Evolutionary conservation across 2,797 vertebrate genomes (phyloP).

Genomic region (Aplochiton taeniatus): DNA sequence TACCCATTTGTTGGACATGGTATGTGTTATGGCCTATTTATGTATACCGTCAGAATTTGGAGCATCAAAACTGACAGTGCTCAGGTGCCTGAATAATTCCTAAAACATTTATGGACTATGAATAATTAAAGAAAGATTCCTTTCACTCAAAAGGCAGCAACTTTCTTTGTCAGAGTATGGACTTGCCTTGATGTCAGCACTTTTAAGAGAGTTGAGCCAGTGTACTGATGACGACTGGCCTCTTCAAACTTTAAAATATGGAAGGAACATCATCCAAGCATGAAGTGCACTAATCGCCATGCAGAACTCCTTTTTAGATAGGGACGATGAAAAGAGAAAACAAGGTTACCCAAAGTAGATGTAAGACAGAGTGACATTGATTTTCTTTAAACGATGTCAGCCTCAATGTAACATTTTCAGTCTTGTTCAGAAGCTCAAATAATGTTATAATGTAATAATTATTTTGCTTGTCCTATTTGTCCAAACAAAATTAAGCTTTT

Average conservation of each 20-base stretch:
- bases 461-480: too few relatives aligned
- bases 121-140: not conserved
- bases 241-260: slow-evolving; percentile 7
- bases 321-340: slow-evolving; percentile 13
- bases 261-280: slow-evolving; percentile 17
- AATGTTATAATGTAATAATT: too few relatives aligned
- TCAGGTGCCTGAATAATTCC: slow-evolving; percentile 9
- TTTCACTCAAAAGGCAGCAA: not conserved
- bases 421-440: too few relatives aligned
- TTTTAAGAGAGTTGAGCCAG: slow-evolving; percentile 19
- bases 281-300: slow-evolving; percentile 11
- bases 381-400: slow-evolving; percentile 5
- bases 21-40: slow-evolving; percentile 25
- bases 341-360: slow-evolving; percentile 9
- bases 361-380: not conserved
- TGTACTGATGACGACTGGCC: slow-evolving; percentile 14
- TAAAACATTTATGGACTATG: slow-evolving; percentile 3
- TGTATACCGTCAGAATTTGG: not conserved
- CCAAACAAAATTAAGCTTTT: too few relatives aligned
- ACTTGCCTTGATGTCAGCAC: too few relatives aligned
- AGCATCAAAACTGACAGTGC: slow-evolving; percentile 12
- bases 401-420: not conserved
- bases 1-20: too few relatives aligned
- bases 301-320: slow-evolving; percentile 3
- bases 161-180: too few relatives aligned